phyloP scores from a whole-genome alignment of 2,113 vertebrate genomes.

The Brienomyrus longianalis region DNA sequence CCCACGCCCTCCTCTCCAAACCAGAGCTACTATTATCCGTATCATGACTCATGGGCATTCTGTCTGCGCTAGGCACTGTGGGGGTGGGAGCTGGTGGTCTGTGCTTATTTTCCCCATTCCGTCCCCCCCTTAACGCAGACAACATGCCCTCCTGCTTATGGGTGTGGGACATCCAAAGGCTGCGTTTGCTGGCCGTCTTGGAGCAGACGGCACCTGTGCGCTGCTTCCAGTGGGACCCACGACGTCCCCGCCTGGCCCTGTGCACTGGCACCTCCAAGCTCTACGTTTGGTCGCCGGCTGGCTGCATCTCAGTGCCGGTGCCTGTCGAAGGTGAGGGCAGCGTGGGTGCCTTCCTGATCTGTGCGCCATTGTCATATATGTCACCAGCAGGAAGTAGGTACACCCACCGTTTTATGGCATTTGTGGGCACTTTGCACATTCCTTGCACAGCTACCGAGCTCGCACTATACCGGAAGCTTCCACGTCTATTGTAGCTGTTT shows the following conservation, averaged over 20 bases:
- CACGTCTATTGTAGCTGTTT: not conserved
- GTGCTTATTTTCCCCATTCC: not conserved
- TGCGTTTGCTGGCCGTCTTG: constrained; percentile 71
- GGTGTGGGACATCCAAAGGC: constrained; percentile 85
- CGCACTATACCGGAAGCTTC: not conserved
- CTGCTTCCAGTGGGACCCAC: constrained; percentile 82
- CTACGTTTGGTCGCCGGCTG: constrained; percentile 82
- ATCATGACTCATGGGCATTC: not conserved
- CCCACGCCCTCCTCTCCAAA: not conserved
- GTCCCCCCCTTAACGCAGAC: constrained; percentile 56
- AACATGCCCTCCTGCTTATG: constrained; percentile 75
- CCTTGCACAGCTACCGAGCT: not conserved
- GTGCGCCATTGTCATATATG: not conserved
- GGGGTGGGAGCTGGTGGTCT: not conserved
- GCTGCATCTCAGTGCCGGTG: constrained; percentile 77
- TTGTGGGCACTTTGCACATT: not conserved
- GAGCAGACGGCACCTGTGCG: constrained; percentile 76
- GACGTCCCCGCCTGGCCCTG: constrained; percentile 71
- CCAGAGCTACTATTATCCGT: not conserved
- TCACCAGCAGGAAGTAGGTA: not conserved
- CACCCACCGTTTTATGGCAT: not conserved
- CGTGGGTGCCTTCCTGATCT: not conserved
- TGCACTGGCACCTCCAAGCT: constrained; percentile 74
- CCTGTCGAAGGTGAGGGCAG: constrained; percentile 71
- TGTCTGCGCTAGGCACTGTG: not conserved